phyloP scores from a whole-genome alignment of 2,888 invertebrate genomes.

The Clusia tigrina region DNA sequence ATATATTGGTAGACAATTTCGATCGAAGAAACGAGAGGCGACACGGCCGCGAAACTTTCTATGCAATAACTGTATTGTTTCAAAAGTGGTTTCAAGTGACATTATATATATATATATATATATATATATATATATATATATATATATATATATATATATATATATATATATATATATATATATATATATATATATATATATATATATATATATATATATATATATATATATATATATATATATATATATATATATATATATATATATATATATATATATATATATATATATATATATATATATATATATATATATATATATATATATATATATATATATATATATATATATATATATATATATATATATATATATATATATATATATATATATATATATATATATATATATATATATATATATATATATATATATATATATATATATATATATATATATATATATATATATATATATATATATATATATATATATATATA shows the following conservation, averaged over 20 bases:
- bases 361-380: constrained; percentile 9
- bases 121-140: background rate
- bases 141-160: constrained; percentile 6
- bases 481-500: constrained; percentile 1
- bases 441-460: constrained; percentile 8
- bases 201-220: constrained; percentile 6
- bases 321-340: background rate
- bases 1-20: too few relatives aligned
- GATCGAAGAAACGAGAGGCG: too few relatives aligned
- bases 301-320: constrained; percentile 6
- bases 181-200: constrained; percentile 6
- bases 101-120: background rate
- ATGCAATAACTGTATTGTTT: background rate
- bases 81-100: background rate
- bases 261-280: constrained; percentile 6
- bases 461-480: constrained; percentile 9
- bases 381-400: constrained; percentile 9
- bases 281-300: constrained; percentile 6
- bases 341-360: background rate
- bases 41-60: too few relatives aligned
- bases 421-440: constrained; percentile 9
- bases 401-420: constrained; percentile 8
- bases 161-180: constrained; percentile 6
- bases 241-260: constrained; percentile 6
- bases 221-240: constrained; percentile 6